Conservation (phyloP, 2,888 invertebrate genomes). For the Ennomos erosarius region DNA sequence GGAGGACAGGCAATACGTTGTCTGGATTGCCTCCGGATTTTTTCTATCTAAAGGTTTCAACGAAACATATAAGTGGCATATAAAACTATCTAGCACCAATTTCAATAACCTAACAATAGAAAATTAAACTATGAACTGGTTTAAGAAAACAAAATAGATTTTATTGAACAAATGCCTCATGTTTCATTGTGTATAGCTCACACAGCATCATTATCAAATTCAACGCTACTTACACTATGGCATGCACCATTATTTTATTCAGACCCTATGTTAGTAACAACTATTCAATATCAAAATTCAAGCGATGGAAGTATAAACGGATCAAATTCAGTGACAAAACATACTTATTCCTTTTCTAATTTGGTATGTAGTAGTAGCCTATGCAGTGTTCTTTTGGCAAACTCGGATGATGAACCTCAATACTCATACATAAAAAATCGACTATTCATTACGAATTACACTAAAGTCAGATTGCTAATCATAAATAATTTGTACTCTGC, state of each 20-base stretch:
- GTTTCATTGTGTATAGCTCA: constrained; percentile 10
- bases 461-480: constrained; percentile 61
- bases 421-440: constrained; percentile 31
- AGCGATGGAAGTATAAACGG: constrained; percentile 16
- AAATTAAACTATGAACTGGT: constrained; percentile 40
- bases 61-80: constrained; percentile 56
- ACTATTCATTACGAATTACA: constrained; percentile 54
- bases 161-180: constrained; percentile 19
- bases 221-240: constrained; percentile 76
- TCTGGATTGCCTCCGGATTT: too few species aligned
- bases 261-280: constrained; percentile 61
- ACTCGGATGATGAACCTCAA: constrained; percentile 35
- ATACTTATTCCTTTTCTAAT: constrained; percentile 8
- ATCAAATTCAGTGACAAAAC: constrained; percentile 18
- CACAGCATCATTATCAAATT: constrained; percentile 44
- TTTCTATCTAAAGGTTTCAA: too few species aligned
- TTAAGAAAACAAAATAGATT: constrained; percentile 23
- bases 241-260: constrained; percentile 76
- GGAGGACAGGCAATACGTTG: too few species aligned
- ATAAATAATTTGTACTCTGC: constrained; percentile 82
- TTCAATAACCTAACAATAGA: constrained; percentile 61
- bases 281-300: constrained; percentile 33
- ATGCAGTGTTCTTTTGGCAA: constrained; percentile 41
- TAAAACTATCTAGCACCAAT: constrained; percentile 69
- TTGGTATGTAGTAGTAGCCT: constrained; percentile 10